Evolutionary conservation across 2,797 vertebrate genomes (phyloP), one percentile per base, ranked within the genome.

Genomic region (Pipistrellus pipistrellus): DNA sequence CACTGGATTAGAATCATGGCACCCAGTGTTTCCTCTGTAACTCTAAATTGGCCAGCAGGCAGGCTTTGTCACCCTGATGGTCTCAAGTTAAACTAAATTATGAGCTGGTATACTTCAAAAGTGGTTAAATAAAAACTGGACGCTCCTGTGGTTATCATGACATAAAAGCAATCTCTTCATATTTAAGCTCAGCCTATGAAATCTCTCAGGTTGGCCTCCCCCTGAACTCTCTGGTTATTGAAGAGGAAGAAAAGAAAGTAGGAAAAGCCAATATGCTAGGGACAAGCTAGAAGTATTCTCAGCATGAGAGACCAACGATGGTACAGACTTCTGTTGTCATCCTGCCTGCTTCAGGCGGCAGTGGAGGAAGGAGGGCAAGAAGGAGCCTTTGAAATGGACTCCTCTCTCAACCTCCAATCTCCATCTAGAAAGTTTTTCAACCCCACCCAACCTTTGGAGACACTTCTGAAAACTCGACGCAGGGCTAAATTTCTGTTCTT

Each of bases 41-140:
- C 48, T 86, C 73, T 88, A 88, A 93, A 95, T 18, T 84, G 25
- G 30, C 72, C 66, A 53, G 2, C 73, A 76, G 23, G 30, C 10
- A 78, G n/a, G 12, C 2, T 96, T 89, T 80, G 78, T 72, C 73
- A 62, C 51, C 66, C 18, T 81, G 72, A 2, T 81, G 53, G 86
- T 51, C 72, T 81, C 83, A 93, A 35, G 12, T 32, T 92, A 32
- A 73, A 83, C 20, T 72, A 86, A 93, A 95, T 68, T 91, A 66
- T n/a, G 2, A 88, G 35, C 18, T 64, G 92, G 44, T 73, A 64
- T 15, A 81, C 27, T 94, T 91, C 75, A 91, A 95, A 96, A 95
- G 18, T 9, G 5, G 48, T 4, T 25, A 53, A 44, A 48, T 78
- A 51, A 77, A 44, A 84, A 35, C 20, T 75, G 23, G 8, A 72